phyloP scores from a whole-genome alignment of 2,113 vertebrate genomes.

The Tylochromis polylepis region DNA sequence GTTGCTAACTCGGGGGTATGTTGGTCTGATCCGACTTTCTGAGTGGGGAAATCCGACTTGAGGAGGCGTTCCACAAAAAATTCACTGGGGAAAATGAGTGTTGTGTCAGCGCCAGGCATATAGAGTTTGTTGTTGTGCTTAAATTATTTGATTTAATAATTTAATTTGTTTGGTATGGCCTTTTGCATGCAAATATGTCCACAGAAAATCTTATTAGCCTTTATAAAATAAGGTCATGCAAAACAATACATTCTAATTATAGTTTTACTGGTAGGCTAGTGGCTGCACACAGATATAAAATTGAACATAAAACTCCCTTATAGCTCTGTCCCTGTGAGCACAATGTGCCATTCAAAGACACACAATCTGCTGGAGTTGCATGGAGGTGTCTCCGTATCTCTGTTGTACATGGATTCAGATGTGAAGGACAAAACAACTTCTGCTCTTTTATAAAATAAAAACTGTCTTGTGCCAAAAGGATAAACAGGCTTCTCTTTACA shows the following conservation, averaged over 20 bases:
- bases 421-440: accelerated
- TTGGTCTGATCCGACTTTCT: background rate
- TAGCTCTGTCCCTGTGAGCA: background rate
- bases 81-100: accelerated
- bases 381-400: background rate
- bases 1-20: background rate
- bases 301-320: background rate
- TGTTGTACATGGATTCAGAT: background rate
- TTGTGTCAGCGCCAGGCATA: background rate
- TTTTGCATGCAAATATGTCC: background rate
- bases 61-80: background rate
- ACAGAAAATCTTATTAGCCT: background rate
- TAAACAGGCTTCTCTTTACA: background rate
- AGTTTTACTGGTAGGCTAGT: background rate
- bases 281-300: background rate
- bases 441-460: background rate
- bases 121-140: background rate
- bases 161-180: background rate
- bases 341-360: background rate
- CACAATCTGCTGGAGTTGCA: background rate
- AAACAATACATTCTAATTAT: background rate
- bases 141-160: background rate
- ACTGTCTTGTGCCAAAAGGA: background rate
- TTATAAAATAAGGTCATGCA: background rate
- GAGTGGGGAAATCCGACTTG: accelerated